A percentile compares a stretch with the other conserved stretches of the same genome.
phyloP scores from a whole-genome alignment of 2,113 vertebrate species.

The Rhynchopsitta pachyrhyncha region DNA sequence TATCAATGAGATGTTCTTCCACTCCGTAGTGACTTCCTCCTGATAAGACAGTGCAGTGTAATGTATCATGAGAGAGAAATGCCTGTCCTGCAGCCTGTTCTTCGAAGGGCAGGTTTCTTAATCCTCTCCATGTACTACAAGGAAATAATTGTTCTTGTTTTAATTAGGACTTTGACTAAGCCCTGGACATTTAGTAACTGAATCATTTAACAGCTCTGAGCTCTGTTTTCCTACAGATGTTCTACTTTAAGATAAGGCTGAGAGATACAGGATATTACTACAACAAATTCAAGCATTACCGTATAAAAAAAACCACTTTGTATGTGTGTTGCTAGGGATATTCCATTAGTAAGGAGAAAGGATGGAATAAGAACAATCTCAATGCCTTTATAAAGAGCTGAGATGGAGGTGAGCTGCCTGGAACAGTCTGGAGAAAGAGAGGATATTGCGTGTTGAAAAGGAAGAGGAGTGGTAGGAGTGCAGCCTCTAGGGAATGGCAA shows the following conservation, averaged over 20 bases:
- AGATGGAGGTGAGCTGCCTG: neutral
- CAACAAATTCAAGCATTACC: neutral
- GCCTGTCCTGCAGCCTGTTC: neutral
- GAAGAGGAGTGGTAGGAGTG: neutral
- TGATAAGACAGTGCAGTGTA: neutral
- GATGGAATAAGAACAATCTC: neutral
- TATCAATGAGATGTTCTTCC: neutral
- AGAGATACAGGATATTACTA: neutral
- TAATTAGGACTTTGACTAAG: conserved; percentile 3
- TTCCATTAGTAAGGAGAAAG: neutral
- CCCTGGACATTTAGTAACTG: neutral
- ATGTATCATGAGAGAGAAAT: neutral
- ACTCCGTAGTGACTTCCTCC: neutral
- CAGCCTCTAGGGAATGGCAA: neutral
- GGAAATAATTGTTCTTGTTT: conserved; percentile 15
- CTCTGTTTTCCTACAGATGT: neutral
- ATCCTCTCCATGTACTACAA: neutral
- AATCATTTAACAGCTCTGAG: neutral
- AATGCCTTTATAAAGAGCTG: neutral
- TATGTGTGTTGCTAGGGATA: neutral
- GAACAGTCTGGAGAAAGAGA: neutral
- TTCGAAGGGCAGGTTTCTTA: neutral
- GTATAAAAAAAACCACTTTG: neutral
- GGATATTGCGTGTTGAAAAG: neutral
- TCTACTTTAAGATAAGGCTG: neutral